A percentile compares a stretch with the other conserved stretches of the same genome.
These are phyloP conservation scores for Melangyna quadrimaculata DNA, from an alignment of 2,888 invertebrate species.

Conservation along the genomic window DNA sequence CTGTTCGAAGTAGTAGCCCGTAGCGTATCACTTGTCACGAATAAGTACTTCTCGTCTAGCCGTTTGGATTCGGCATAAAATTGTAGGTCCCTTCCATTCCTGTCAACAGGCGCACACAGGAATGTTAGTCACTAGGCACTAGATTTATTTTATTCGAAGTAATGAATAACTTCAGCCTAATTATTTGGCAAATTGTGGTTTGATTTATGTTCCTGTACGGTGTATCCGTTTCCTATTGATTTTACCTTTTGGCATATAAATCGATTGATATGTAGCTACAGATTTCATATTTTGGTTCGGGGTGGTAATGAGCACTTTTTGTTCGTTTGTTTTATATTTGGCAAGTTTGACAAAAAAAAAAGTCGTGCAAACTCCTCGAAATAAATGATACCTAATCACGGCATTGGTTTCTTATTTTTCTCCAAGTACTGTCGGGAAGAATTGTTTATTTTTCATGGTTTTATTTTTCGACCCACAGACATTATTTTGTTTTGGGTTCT, in stretches of 20 bases:
- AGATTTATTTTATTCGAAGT: too few relatives aligned
- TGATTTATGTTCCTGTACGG: slow-evolving; percentile 57
- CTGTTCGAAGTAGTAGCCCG: slow-evolving; percentile 60
- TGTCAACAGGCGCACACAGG: too few relatives aligned
- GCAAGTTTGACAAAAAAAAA: neutral
- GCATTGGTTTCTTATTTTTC: slow-evolving; percentile 25
- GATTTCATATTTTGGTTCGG: neutral
- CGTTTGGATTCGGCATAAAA: too few relatives aligned
- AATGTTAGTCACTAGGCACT: too few relatives aligned
- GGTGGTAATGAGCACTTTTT: slow-evolving; percentile 23
- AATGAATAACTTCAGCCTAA: slow-evolving; percentile 72
- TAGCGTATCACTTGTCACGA: too few relatives aligned
- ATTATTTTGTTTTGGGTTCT: neutral
- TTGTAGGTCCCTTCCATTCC: too few relatives aligned
- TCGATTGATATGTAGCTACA: slow-evolving; percentile 52
- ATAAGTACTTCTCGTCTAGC: too few relatives aligned
- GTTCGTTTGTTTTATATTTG: neutral
- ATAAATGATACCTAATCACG: slow-evolving; percentile 60
- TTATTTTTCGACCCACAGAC: neutral
- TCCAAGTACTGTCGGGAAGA: neutral
- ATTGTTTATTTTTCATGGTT: slow-evolving; percentile 14
- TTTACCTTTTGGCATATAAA: slow-evolving; percentile 35
- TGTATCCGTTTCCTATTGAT: neutral
- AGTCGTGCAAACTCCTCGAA: slow-evolving; percentile 43
- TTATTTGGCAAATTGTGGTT: slow-evolving; percentile 73